A percentile compares a stretch with the other conserved stretches of the same genome.
phyloP scores from a whole-genome alignment of 2,113 vertebrate species.

The Puntigrus tetrazona region DNA sequence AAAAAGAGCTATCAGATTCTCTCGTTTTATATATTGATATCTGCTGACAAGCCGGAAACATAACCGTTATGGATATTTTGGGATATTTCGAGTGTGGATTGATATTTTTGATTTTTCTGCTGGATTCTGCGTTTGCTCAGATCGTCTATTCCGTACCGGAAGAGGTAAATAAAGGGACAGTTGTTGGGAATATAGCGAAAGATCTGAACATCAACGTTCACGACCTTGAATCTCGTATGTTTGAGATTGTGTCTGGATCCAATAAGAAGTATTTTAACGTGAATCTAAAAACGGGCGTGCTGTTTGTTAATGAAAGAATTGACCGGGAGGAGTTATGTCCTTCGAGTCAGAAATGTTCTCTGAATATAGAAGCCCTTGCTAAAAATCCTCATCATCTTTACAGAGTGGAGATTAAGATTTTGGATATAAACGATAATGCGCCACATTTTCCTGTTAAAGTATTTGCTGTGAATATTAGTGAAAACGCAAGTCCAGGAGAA shows the following conservation, averaged over 20 bases:
- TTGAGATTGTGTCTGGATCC: constrained; percentile 75
- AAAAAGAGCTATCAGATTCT: no score
- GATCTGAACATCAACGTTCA: constrained; percentile 70
- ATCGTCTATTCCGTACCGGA: constrained; percentile 71
- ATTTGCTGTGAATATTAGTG: constrained; percentile 69
- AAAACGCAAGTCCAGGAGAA: constrained; percentile 65
- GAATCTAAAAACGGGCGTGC: constrained; percentile 73
- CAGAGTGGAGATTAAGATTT: constrained; percentile 75
- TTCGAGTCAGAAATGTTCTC: constrained; percentile 70
- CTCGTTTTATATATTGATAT: not conserved
- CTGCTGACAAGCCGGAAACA: no score
- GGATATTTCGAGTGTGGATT: constrained; percentile 53
- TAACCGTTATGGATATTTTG: constrained; percentile 29
- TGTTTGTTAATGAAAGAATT: constrained; percentile 78
- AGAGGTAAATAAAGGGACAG: constrained; percentile 69
- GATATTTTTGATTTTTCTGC: constrained; percentile 47
- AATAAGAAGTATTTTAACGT: constrained; percentile 74
- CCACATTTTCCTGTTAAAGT: constrained; percentile 71
- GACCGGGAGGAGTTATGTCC: constrained; percentile 80
- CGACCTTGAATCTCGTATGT: constrained; percentile 67
- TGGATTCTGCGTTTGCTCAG: constrained; percentile 64
- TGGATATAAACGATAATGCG: constrained; percentile 84
- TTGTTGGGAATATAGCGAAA: constrained; percentile 74
- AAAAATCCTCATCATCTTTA: constrained; percentile 78
- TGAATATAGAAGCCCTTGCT: constrained; percentile 79